Evolutionary conservation across 2,797 vertebrate genomes (phyloP), one percentile per base, ranked within the genome.

Genomic region (Coregonus sp.): DNA sequence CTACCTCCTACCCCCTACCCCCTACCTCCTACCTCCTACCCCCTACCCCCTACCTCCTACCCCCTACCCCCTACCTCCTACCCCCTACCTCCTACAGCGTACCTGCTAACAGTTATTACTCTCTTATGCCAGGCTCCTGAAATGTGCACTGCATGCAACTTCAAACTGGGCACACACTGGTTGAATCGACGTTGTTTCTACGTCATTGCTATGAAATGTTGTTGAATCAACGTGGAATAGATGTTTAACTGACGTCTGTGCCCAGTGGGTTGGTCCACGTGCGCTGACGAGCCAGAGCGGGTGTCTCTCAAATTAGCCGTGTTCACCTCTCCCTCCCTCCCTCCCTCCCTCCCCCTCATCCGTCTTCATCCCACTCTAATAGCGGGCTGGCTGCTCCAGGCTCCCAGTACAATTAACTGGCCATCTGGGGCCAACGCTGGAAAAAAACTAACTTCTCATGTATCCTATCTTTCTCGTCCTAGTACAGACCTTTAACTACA

Each of bases 291-390:
- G 68, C 4, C 18, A 35, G 68, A 70, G 68, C 1, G 6, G 18
- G 35, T 29, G 25, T 67, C 65, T 47, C 40, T 67, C 25, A 33
- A 67, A 67, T 67, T 67, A 67, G 65, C 31, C 14, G 14, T 67
- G 14, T 16, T 67, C 31, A 18, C 12, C 31, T 47, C 40, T 47
- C 40, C 40, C 40, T 47, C 40, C 9, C 40, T 47, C 65, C n/a
- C 29, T 18, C 61, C 14, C 40, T 47, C 65, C n/a, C 29, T 18
- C 61, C 14, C 61, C 51, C 40, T 33, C n/a, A 83, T 88, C 87
- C 40, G 70, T 91, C 90, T 89, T 90, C 83, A 85, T 91, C 89
- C 76, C 76, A 76, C 78, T 87, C 63, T 85, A 89, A 86, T 85
- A 86, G 79, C 88, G 83, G 75, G 52, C 40, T 47, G 40, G 40